phyloP scores from a whole-genome alignment of 2,113 vertebrate genomes.

The Myrmecobius fasciatus region DNA sequence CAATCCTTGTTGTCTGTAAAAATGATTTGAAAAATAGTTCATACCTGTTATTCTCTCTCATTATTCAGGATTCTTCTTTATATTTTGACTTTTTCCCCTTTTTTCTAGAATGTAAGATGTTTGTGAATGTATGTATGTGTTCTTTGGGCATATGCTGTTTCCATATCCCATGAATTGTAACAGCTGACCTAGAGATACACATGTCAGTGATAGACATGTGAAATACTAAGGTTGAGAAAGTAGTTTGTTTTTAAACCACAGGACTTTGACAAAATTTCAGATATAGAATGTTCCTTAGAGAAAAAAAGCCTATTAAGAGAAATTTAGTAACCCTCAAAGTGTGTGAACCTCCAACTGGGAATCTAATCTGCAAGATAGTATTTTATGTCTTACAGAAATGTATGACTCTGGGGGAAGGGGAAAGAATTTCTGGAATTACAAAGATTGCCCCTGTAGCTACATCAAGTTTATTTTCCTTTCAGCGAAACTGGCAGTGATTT shows the following conservation, averaged over 20 bases:
- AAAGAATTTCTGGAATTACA: neutral
- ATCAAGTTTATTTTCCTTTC: neutral
- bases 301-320: neutral
- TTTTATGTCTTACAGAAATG: neutral
- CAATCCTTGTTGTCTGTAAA: neutral
- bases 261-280: neutral
- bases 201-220: neutral
- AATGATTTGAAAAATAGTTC: neutral
- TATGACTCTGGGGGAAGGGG: neutral
- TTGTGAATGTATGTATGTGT: neutral
- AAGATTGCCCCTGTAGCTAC: neutral
- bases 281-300: neutral
- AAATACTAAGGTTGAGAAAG: neutral
- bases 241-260: neutral
- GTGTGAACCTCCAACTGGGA: neutral
- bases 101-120: neutral
- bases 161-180: neutral
- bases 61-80: neutral
- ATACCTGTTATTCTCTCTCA: neutral
- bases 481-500: neutral
- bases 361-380: neutral
- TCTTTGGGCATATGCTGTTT: neutral
- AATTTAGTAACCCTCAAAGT: neutral
- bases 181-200: neutral
- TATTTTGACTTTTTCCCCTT: neutral